Percentiles rank a stretch among this genome's conserved stretches.
Evolutionary conservation across 2,888 invertebrate genomes (phyloP).

Genomic region (Melanotus villosus): DNA sequence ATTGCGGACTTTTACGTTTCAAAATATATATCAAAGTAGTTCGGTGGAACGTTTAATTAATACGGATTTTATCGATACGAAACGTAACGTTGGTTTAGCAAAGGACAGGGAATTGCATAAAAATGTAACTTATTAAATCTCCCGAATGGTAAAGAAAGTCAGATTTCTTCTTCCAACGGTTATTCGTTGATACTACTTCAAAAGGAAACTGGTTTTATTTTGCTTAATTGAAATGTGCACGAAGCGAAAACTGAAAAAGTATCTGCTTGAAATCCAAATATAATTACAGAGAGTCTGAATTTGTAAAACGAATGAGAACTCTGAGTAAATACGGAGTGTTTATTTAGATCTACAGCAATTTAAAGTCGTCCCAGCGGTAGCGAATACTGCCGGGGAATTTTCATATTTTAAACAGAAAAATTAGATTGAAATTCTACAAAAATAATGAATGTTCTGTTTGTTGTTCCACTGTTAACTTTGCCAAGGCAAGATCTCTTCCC

Average conservation of each 20-base stretch:
- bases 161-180: neutral
- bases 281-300: slow-evolving; percentile 50
- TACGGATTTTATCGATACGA: neutral
- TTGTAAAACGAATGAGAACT: slow-evolving; percentile 51
- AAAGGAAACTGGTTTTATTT: slow-evolving; percentile 47
- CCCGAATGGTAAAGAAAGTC: neutral
- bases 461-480: slow-evolving; percentile 22
- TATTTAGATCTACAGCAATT: slow-evolving; percentile 50
- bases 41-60: neutral
- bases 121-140: too few species aligned
- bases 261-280: slow-evolving; percentile 55
- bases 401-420: slow-evolving; percentile 43
- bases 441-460: slow-evolving; percentile 38
- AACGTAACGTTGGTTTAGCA: neutral
- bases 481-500: slow-evolving; percentile 5
- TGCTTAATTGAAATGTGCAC: slow-evolving; percentile 59
- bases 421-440: slow-evolving; percentile 46
- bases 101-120: too few species aligned
- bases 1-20: neutral
- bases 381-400: slow-evolving; percentile 34
- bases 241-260: slow-evolving; percentile 61
- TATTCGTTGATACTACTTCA: slow-evolving; percentile 17
- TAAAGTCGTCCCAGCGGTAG: slow-evolving; percentile 47
- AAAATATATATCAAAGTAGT: too few species aligned
- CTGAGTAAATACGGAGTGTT: slow-evolving; percentile 48